phyloP scores from a whole-genome alignment of 2,797 vertebrate genomes.

The Hozukius guyotensis region DNA sequence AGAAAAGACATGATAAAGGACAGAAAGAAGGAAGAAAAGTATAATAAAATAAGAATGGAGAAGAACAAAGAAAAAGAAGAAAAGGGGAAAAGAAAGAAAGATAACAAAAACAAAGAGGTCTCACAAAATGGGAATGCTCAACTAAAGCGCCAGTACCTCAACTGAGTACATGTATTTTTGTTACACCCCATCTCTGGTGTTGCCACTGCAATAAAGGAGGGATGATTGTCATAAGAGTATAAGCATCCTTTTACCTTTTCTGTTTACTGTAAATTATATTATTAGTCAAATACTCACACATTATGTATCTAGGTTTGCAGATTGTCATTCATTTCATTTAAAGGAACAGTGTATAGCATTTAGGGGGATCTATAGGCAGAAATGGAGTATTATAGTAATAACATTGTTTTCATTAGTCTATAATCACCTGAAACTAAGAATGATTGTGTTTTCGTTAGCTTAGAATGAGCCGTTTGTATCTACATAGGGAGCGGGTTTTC shows the following conservation, averaged over 20 bases:
- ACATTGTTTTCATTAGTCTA: too few relatives aligned
- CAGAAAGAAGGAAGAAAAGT: background rate
- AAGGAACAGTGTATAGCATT: too few relatives aligned
- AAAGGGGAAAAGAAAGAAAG: background rate
- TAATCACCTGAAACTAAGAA: too few relatives aligned
- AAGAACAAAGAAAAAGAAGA: background rate
- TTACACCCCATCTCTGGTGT: background rate
- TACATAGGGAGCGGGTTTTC: too few relatives aligned
- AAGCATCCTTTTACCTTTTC: background rate
- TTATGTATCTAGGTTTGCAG: background rate
- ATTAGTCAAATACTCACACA: background rate
- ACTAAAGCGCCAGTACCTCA: background rate
- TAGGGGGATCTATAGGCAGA: too few relatives aligned
- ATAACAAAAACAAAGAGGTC: background rate
- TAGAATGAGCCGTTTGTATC: too few relatives aligned
- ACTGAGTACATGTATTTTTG: background rate
- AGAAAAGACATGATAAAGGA: background rate
- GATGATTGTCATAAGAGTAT: background rate
- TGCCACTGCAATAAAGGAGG: background rate
- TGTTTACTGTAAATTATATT: background rate
- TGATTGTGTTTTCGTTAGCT: too few relatives aligned
- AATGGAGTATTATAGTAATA: too few relatives aligned
- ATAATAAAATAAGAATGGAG: background rate
- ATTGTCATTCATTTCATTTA: background rate
- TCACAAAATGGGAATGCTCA: background rate